Conservation (phyloP, 1,140 invertebrate genomes). For the Drosophila eugracilis region DNA sequence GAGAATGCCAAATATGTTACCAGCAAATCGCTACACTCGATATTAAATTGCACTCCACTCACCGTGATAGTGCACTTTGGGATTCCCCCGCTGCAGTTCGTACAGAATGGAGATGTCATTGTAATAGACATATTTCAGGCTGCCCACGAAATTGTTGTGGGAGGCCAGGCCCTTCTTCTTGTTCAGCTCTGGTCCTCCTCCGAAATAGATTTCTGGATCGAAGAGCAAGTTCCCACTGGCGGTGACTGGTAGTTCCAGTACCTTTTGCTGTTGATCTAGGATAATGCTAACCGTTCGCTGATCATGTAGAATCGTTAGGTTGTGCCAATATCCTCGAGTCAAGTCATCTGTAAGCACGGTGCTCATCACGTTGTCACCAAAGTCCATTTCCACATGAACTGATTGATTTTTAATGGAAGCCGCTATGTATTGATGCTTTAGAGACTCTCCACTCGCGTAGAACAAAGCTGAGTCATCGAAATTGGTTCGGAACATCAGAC, state of each 20-base stretch:
- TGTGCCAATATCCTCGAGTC: constrained; percentile 93
- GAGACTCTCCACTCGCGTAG: constrained; percentile 94
- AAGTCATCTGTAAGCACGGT: constrained; percentile 89
- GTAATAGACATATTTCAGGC: constrained; percentile 96
- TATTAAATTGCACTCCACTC: constrained; percentile 57
- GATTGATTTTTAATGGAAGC: constrained; percentile 92
- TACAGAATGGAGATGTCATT: constrained; percentile 96
- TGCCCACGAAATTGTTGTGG: constrained; percentile 93
- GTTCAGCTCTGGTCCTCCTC: constrained; percentile 91
- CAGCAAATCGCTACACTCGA: constrained; percentile 29
- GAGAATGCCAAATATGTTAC: constrained; percentile 25
- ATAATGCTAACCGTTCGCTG: constrained; percentile 89
- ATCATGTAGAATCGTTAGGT: constrained; percentile 93
- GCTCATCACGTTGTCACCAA: constrained; percentile 91
- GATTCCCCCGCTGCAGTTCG: constrained; percentile 92
- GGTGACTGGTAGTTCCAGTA: constrained; percentile 89
- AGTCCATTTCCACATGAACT: constrained; percentile 92
- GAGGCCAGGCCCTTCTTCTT: constrained; percentile 91
- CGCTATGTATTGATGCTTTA: constrained; percentile 92
- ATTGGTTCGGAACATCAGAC: constrained; percentile 94
- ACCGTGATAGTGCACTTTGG: constrained; percentile 92
- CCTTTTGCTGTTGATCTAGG: constrained; percentile 89
- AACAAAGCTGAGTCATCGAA: constrained; percentile 95
- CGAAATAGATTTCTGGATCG: constrained; percentile 96
- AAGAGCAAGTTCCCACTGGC: constrained; percentile 92